A percentile compares a stretch with the other conserved stretches of the same genome.
Conservation (phyloP, 2,113 vertebrate genomes). For the Thamnaconus septentrionalis region DNA sequence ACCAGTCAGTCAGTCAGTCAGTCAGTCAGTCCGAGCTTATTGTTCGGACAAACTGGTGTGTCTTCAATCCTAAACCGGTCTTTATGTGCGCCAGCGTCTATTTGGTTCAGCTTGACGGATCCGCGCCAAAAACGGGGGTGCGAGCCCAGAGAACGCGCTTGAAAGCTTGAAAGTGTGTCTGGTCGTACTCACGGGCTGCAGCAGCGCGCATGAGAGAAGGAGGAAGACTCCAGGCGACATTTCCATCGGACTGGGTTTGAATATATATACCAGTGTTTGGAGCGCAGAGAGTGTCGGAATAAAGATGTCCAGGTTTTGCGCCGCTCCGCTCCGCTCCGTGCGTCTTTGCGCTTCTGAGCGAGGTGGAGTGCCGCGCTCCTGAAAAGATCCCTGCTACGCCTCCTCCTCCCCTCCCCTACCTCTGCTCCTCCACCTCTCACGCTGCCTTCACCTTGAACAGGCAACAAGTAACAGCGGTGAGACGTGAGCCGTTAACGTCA, state of each 20-base stretch:
- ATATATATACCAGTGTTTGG: too few relatives aligned
- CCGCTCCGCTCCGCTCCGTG: neutral
- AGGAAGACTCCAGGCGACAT: conserved; percentile 38
- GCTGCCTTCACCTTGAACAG: conserved; percentile 38
- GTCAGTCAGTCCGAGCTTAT: too few relatives aligned
- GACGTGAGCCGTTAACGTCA: conserved; percentile 23
- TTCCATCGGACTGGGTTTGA: conserved; percentile 1
- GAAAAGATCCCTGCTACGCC: neutral
- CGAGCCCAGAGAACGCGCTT: conserved; percentile 3
- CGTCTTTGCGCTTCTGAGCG: conserved; percentile 38
- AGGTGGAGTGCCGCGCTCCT: conserved; percentile 12
- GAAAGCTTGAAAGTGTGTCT: conserved; percentile 10
- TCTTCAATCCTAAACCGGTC: neutral
- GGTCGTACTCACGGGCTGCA: conserved; percentile 55
- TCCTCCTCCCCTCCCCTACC: conserved; percentile 5
- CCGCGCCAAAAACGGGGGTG: neutral
- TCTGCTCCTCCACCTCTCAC: conserved; percentile 8
- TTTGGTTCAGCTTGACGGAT: too few relatives aligned
- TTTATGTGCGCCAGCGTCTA: too few relatives aligned
- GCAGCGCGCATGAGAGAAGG: conserved; percentile 41
- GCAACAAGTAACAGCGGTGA: conserved; percentile 29
- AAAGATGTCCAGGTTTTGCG: conserved; percentile 3
- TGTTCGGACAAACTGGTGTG: neutral
- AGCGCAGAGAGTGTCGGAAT: neutral
- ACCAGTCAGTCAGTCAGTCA: too few relatives aligned